Conservation (phyloP, 2,888 invertebrate genomes). For the Opisthograptis luteolata region DNA sequence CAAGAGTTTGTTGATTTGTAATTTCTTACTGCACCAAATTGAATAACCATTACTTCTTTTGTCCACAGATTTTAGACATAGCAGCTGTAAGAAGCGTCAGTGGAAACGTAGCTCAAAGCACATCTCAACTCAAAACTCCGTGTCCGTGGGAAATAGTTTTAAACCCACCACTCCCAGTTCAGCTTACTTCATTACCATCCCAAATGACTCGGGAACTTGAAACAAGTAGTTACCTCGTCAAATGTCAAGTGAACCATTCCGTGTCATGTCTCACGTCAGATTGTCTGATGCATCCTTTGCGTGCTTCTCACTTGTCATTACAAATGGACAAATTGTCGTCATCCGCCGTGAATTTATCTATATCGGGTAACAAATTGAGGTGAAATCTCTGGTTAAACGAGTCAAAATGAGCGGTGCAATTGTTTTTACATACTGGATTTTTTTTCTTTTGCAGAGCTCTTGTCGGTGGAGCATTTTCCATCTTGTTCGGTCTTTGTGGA, state of each 20-base stretch:
- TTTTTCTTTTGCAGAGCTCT: too few relatives aligned
- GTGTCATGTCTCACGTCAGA: too few relatives aligned
- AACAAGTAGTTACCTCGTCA: conserved; percentile 37
- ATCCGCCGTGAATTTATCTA: conserved; percentile 45
- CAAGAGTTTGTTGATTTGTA: too few relatives aligned
- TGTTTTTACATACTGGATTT: neutral
- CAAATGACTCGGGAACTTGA: conserved; percentile 15
- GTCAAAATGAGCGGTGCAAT: conserved; percentile 15
- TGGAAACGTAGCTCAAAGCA: neutral
- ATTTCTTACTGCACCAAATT: too few relatives aligned
- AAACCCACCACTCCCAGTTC: neutral
- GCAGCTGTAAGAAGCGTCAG: neutral
- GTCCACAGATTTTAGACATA: too few relatives aligned
- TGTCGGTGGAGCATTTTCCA: too few relatives aligned
- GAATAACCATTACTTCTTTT: too few relatives aligned
- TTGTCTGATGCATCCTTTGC: conserved; percentile 46
- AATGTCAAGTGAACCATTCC: conserved; percentile 40
- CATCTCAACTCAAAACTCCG: too few relatives aligned
- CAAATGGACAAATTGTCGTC: conserved; percentile 55
- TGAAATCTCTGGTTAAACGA: conserved; percentile 26
- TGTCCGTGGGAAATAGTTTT: conserved; percentile 6
- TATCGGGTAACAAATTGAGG: conserved; percentile 33
- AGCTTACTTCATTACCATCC: conserved; percentile 6
- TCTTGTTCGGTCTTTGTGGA: too few relatives aligned
- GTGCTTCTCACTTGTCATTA: conserved; percentile 51